Evolutionary conservation across 2,888 invertebrate species (phyloP), one percentile per base, ranked within the genome.

Genomic region (Drosophila stalkeri): DNA sequence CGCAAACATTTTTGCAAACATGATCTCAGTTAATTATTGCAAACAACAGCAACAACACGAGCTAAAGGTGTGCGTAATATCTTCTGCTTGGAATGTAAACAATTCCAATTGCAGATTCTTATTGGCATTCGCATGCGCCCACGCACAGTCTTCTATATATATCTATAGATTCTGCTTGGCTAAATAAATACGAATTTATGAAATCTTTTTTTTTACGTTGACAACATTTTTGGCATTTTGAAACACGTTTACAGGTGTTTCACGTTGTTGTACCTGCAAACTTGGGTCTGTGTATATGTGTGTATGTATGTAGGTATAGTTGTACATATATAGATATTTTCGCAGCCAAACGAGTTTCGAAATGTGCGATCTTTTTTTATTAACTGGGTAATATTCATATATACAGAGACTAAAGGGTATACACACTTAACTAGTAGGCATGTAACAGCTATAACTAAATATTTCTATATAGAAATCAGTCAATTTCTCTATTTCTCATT

Each of bases 171-270:
- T 75, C 57, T 55, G 39, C 49, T 49, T 11, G 49, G 12, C 12
- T 33, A n/a, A 33, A 16, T 2, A 33, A 33, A 51, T 9, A 46
- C 55, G 56, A 65, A 51, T 44, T 55, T 16, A 43, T 49, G 23
- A 43, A 69, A 61, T 76, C 76, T 66, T 69, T 80, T 76, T 72
- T 66, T 69, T 80, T 55, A 56, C 64, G 62, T 65, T 56, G 55
- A n/a, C 57, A 77, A 77, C 65, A 35, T 75, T 75, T 75, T 75
- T 78, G 80, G 65, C 67, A 78, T 81, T 81, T 72, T 68, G 59
- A 75, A 81, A 79, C 80, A 75, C 75, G 79, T 80, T 80, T 77
- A 65, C 69, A 69, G 47, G 54, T 71, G 64, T 43, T 49, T 67
- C 46, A 37, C 61, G 64, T 27, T 47, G 47, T 27, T 16, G 27